phyloP scores from a whole-genome alignment of 2,888 invertebrate species.

The Hanleya hanleyi region DNA sequence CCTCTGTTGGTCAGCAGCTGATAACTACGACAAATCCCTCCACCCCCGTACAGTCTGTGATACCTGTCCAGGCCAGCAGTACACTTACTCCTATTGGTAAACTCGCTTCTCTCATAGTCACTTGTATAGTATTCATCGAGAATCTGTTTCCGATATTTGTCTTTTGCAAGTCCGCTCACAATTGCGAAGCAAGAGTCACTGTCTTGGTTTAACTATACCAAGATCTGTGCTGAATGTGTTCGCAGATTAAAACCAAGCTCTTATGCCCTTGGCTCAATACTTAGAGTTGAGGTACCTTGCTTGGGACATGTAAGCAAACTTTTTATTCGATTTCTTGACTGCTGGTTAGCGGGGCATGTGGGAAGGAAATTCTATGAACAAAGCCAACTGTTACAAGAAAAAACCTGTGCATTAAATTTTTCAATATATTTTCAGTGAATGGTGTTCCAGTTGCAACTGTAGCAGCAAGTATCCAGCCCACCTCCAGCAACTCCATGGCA shows the following conservation, averaged over 20 bases:
- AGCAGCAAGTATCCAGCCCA: conserved; percentile 19
- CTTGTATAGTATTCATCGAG: no score
- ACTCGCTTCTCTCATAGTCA: no score
- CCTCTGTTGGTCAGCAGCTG: conserved; percentile 80
- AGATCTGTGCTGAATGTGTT: not conserved
- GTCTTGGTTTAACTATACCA: not conserved
- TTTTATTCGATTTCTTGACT: no score
- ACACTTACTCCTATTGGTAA: no score
- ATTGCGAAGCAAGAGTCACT: no score
- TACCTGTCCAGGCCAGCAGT: conserved; percentile 28
- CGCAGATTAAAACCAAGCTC: not conserved
- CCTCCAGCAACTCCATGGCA: not conserved
- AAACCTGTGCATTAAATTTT: no score
- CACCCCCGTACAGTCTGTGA: conserved; percentile 34
- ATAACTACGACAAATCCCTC: conserved; percentile 48
- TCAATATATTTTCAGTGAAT: conserved; percentile 51
- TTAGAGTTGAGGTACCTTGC: not conserved
- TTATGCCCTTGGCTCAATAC: not conserved
- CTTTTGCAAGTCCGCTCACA: no score
- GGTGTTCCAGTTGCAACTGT: conserved; percentile 46
- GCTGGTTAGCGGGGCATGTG: no score
- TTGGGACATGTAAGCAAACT: no score
- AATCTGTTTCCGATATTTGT: no score
- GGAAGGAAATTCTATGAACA: no score
- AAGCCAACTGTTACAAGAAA: no score